A percentile compares a stretch with the other conserved stretches of the same genome.
These are phyloP conservation scores for Eidolon dupreanum DNA, from an alignment of 2,797 vertebrate species.

Conservation along the genomic window DNA sequence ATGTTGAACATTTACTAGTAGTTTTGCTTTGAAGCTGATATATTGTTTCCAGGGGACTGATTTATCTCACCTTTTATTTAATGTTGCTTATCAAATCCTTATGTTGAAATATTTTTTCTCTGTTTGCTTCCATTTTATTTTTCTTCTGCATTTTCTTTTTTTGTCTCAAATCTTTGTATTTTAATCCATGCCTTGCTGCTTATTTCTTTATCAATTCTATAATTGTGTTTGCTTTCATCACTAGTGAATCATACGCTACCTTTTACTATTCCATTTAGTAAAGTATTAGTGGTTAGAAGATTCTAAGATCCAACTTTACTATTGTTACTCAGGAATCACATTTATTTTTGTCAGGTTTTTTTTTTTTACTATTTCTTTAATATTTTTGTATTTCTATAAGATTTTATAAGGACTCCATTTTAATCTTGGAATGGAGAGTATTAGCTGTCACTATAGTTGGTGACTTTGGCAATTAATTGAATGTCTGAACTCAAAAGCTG, in stretches of 20 bases:
- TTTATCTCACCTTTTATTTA: background rate
- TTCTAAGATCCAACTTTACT: background rate
- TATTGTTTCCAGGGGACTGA: background rate
- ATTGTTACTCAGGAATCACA: background rate
- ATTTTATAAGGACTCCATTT: background rate
- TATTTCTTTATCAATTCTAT: background rate
- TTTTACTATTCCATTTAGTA: background rate
- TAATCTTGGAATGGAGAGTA: background rate
- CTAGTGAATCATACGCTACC: background rate
- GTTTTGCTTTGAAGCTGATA: background rate
- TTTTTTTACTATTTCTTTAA: conserved; percentile 2
- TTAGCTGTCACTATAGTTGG: background rate
- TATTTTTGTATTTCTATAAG: background rate
- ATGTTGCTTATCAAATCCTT: background rate
- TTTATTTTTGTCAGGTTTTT: background rate
- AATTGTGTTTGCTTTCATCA: background rate
- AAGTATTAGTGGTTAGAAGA: background rate
- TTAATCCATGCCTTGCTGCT: background rate
- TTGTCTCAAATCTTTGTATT: background rate
- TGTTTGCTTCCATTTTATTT: background rate
- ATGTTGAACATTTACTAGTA: background rate
- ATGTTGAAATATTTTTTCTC: background rate
- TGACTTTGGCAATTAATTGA: background rate
- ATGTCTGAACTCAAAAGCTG: background rate
- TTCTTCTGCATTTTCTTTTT: background rate